These are phyloP conservation scores for Brachymystax lenok DNA, from an alignment of 2,797 vertebrate species.

Conservation along the genomic window DNA sequence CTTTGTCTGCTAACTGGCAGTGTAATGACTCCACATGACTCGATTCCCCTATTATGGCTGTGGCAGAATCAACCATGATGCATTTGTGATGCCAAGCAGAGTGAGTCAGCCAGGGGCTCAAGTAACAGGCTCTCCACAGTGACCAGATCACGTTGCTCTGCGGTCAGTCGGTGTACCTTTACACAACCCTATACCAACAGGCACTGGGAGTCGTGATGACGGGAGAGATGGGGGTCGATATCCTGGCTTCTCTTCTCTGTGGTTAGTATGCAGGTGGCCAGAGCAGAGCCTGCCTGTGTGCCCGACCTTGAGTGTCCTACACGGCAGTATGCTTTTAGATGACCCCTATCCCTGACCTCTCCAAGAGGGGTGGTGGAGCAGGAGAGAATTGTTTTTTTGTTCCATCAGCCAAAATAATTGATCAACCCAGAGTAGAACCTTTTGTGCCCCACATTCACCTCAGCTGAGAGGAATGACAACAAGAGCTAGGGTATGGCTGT, in stretches of 20 bases:
- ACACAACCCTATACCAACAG: constrained; percentile 26
- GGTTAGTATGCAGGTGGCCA: constrained; percentile 15
- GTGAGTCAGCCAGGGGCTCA: constrained; percentile 10
- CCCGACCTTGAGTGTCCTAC: background rate
- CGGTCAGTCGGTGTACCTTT: constrained; percentile 34
- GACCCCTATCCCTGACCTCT: background rate
- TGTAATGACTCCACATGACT: background rate
- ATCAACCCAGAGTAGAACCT: background rate
- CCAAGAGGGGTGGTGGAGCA: background rate
- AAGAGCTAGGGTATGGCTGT: background rate
- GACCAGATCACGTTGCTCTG: constrained; percentile 43
- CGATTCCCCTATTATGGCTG: background rate
- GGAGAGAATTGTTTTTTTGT: background rate
- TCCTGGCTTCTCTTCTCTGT: background rate
- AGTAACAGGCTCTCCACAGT: constrained; percentile 15
- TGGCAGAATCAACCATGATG: background rate
- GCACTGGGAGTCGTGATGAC: constrained; percentile 23
- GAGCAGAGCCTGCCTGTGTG: background rate
- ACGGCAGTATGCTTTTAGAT: background rate
- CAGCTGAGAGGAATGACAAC: constrained; percentile 21
- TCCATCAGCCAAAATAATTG: background rate
- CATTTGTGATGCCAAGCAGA: background rate
- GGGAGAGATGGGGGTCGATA: constrained; percentile 29
- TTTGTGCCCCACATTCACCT: background rate
- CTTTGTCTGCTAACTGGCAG: background rate